Base-by-base conservation (phyloP, 1,140 invertebrate genomes). In the Lysiphlebus fabarum region DNA sequence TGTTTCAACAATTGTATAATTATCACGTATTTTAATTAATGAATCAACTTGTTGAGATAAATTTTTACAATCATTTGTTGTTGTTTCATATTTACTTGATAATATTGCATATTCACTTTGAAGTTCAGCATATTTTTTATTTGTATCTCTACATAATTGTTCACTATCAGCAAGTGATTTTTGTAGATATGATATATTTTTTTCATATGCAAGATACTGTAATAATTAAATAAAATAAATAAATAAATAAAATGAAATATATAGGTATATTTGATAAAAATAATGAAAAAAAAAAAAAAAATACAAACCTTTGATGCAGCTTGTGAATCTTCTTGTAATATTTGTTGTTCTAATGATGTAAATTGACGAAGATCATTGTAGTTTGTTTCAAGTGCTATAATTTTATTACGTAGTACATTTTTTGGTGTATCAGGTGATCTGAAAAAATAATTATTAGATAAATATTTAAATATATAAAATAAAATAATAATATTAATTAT, bases 321-420 rank as follows among this genome's bases (percentile, higher is more conserved):
- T 0, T 36, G 10, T 4, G 38, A 36, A 4, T 70, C 66, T 3
- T 67, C 69, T 10, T 60, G 48, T 7, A 56, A 55, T n/a, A 71
- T 34, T 59, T 75, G 74, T 38, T 67, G 74, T 54, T 77, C 75
- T 14, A 76, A 58, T 14, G 59, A 66, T 7, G 74, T 72, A n/a
- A 67, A 67, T 59, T 74, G 70, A 49, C 58, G 56, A 0, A 77
- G 53, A 40, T 37, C 40, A 7, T 68, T 51, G 7, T 66, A 67
- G 55, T 77, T 68, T 5, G 58, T 51, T 2, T 58, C 53, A 5
- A 70, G 26, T 17, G 66, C 56, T 12, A 54, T 53, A 4, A 73
- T 36, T 51, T 63, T 70, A 26, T 70, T 62, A 6, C 68, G 60
- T 6, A 74, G 59, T 1, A 65, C 42, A 5, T 54, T 17, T 60